Conservation (phyloP, 2,888 invertebrate species). For the Caenorhabditis becei region DNA sequence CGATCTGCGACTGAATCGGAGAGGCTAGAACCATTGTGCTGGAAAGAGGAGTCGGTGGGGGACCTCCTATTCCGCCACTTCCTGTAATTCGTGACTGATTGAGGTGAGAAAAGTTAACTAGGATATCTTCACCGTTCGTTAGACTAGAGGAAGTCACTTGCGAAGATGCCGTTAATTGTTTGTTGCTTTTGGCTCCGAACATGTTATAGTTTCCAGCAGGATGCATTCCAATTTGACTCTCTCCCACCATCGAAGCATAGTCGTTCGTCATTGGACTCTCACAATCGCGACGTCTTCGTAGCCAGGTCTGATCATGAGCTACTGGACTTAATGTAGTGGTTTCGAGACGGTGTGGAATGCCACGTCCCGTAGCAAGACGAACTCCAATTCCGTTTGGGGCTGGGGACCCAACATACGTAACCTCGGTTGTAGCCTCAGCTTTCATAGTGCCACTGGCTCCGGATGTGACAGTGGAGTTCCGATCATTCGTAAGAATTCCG, state of each 20-base stretch:
- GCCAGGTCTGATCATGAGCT: slow-evolving; percentile 72
- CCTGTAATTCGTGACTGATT: slow-evolving; percentile 42
- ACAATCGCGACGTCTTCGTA: slow-evolving; percentile 66
- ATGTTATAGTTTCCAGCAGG: slow-evolving; percentile 40
- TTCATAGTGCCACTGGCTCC: slow-evolving; percentile 56
- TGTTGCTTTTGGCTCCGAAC: slow-evolving; percentile 18
- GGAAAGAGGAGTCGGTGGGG: slow-evolving; percentile 63
- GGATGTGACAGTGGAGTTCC: slow-evolving; percentile 60
- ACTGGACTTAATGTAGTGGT: slow-evolving; percentile 63
- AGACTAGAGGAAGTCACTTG: slow-evolving; percentile 58
- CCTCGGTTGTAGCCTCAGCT: slow-evolving; percentile 68
- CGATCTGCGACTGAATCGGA: slow-evolving; percentile 63
- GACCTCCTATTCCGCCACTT: slow-evolving; percentile 60
- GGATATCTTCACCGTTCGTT: slow-evolving; percentile 44
- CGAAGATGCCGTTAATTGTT: slow-evolving; percentile 30
- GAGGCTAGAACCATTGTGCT: slow-evolving; percentile 60
- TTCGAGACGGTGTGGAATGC: slow-evolving; percentile 57
- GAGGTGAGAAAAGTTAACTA: background rate
- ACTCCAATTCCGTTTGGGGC: slow-evolving; percentile 53
- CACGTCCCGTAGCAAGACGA: slow-evolving; percentile 11
- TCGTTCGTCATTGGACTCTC: slow-evolving; percentile 76
- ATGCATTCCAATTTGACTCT: slow-evolving; percentile 55
- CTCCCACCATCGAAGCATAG: slow-evolving; percentile 78
- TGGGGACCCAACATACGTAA: slow-evolving; percentile 70
- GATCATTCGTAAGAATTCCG: slow-evolving; percentile 24